Conservation (phyloP, 2,113 vertebrate species). For the Pandion haliaetus region DNA sequence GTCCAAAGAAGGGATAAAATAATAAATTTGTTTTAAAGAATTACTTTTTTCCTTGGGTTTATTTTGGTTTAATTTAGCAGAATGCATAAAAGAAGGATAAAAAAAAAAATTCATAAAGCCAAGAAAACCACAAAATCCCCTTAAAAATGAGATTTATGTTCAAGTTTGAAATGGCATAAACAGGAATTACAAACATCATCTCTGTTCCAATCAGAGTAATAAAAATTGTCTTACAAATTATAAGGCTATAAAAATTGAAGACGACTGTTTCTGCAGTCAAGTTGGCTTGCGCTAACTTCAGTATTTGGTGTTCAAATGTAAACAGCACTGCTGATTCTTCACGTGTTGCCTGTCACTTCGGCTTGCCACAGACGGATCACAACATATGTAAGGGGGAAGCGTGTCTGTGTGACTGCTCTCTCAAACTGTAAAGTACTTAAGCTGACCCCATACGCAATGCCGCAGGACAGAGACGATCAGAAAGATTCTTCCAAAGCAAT, state of each 20-base stretch:
- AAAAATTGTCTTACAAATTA: constrained; percentile 28
- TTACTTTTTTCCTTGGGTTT: constrained; percentile 24
- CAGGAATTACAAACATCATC: not conserved
- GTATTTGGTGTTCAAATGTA: not conserved
- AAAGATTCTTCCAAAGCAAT: not conserved
- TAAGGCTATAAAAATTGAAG: constrained; percentile 21
- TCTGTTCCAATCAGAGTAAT: not conserved
- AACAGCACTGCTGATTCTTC: not conserved
- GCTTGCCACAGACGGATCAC: not conserved
- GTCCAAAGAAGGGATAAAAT: constrained; percentile 55
- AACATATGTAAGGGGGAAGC: not conserved
- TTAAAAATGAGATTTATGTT: constrained; percentile 53
- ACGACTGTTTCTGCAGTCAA: not conserved
- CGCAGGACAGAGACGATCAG: not conserved
- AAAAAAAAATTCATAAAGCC: constrained; percentile 12
- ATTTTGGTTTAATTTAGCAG: constrained; percentile 59
- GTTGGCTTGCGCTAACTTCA: not conserved
- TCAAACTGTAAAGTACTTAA: not conserved
- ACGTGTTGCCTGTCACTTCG: not conserved
- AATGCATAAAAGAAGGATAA: constrained; percentile 36
- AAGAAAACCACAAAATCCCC: constrained; percentile 60
- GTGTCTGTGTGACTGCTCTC: not conserved
- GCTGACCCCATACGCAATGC: not conserved
- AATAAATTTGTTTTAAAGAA: constrained; percentile 56
- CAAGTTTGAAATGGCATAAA: constrained; percentile 38